Conservation (phyloP, 2,797 vertebrate genomes). For the Botia kubotai region DNA sequence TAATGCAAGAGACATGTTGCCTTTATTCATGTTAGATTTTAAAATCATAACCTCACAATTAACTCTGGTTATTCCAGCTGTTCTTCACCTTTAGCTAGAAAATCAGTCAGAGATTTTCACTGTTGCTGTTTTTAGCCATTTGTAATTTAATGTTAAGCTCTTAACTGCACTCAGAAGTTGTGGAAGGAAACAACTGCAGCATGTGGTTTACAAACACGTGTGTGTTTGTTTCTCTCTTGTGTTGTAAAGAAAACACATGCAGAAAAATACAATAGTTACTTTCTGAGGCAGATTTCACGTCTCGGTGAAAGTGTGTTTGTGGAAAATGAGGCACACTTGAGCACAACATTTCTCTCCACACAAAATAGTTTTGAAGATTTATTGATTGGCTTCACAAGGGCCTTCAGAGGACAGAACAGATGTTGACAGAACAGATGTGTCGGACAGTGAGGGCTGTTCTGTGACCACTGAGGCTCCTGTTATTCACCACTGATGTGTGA, state of each 20-base stretch:
- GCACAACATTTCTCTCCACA: slow-evolving; percentile 46
- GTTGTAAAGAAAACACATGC: neutral
- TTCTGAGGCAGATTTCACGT: neutral
- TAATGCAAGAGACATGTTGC: slow-evolving; percentile 17
- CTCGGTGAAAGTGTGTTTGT: slow-evolving; percentile 39
- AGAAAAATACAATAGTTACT: slow-evolving; percentile 7
- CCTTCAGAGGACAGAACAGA: slow-evolving; percentile 44
- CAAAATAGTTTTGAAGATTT: slow-evolving; percentile 51
- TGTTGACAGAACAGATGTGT: slow-evolving; percentile 41
- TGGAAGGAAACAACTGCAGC: neutral
- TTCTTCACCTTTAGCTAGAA: neutral
- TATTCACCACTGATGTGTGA: slow-evolving; percentile 16
- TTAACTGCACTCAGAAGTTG: slow-evolving; percentile 4
- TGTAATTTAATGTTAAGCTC: slow-evolving; percentile 36
- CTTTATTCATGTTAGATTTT: slow-evolving; percentile 42
- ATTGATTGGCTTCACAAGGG: slow-evolving; percentile 51
- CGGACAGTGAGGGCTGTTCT: slow-evolving; percentile 26
- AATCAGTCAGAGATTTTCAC: slow-evolving; percentile 18
- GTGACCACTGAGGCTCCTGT: slow-evolving; percentile 13
- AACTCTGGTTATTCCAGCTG: neutral
- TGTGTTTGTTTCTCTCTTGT: neutral
- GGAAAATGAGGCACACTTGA: slow-evolving; percentile 17
- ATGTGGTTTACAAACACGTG: slow-evolving; percentile 14
- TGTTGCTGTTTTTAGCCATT: slow-evolving; percentile 38
- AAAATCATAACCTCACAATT: slow-evolving; percentile 16